Evolutionary conservation across 2,113 vertebrate species (phyloP), one percentile per base, ranked within the genome.

Genomic region (Myotis brandtii): DNA sequence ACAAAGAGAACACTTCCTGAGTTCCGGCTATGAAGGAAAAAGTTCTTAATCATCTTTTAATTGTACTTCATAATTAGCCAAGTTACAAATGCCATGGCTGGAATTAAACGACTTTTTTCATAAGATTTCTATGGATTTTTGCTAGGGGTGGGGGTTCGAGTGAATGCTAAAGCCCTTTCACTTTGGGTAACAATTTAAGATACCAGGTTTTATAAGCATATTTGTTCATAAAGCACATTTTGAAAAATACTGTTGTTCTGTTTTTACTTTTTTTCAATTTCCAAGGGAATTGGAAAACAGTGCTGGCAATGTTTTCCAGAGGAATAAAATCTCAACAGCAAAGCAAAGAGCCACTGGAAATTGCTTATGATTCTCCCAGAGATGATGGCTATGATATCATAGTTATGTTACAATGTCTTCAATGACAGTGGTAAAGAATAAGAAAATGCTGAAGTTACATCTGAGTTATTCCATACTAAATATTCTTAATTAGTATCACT

Each of bases 21-120:
- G 54, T 77, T 94, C 94, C 84, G 77, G 77, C 95, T 89, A 37
- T 4, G 79, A 88, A 79, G 86, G 72, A 77, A 86, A 86, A 82
- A 76, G 75, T 91, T 97, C 93, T 95, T 97, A 97, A 97, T 92
- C 96, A 56, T 79, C 46, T 88, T 97, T 98, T 90, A 96, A 97
- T 95, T 96, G 93, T 91, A 80, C 66, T 95, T 95, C 88, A 89
- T 97, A 97, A 98, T 97, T 97, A 98, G 91, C 79, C 86, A 92
- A 96, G 62, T 85, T 75, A 95, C 92, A 96, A 97, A 95, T 87
- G 81, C 86, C 90, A 88, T 43, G 79, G 62, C 64, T 90, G 46
- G 87, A 86, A 96, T 95, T 95, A 94, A 92, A 95, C 94, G 69
- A 62, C 34, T 64, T 94, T 64, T 95, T 87, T 93, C 64, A 40